These are phyloP conservation scores for Oreonectes daqikongensis DNA, from an alignment of 2,797 vertebrate species.

Conservation along the genomic window DNA sequence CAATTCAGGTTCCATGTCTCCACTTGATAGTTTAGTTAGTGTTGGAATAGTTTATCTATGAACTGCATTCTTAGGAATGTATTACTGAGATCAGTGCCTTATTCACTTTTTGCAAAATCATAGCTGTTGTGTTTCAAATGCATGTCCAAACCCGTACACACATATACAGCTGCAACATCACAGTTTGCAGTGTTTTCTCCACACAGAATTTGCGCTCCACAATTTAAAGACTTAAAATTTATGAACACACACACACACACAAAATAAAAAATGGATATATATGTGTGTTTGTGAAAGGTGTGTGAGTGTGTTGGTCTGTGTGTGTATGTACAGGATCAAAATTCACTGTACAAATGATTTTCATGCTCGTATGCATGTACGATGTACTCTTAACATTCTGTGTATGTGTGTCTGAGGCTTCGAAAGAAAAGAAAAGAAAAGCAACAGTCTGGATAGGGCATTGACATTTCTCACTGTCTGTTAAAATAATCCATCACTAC, in stretches of 20 bases:
- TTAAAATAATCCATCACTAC: slow-evolving; percentile 68
- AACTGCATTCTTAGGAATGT: slow-evolving; percentile 35
- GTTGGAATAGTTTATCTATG: slow-evolving; percentile 19
- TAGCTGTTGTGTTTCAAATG: background rate
- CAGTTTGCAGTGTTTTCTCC: background rate
- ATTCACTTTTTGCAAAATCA: slow-evolving; percentile 33
- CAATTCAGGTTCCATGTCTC: slow-evolving; percentile 37
- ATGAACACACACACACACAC: background rate
- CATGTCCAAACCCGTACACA: slow-evolving; percentile 4
- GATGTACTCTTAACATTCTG: slow-evolving; percentile 8
- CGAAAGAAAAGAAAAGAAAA: slow-evolving; percentile 44
- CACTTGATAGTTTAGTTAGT: slow-evolving; percentile 39
- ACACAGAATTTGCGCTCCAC: background rate
- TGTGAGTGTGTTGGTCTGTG: background rate
- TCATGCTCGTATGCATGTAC: slow-evolving; percentile 61
- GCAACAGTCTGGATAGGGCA: slow-evolving; percentile 50
- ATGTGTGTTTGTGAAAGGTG: slow-evolving; percentile 10
- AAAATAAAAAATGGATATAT: background rate
- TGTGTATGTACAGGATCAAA: background rate
- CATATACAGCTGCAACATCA: slow-evolving; percentile 4
- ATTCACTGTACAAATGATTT: slow-evolving; percentile 27
- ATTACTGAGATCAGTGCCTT: slow-evolving; percentile 46
- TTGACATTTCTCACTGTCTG: slow-evolving; percentile 65
- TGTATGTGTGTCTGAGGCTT: slow-evolving; percentile 61
- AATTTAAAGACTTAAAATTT: background rate